Base-by-base conservation (phyloP, 1,140 invertebrate genomes). In the Drosophila kanapiae region DNA sequence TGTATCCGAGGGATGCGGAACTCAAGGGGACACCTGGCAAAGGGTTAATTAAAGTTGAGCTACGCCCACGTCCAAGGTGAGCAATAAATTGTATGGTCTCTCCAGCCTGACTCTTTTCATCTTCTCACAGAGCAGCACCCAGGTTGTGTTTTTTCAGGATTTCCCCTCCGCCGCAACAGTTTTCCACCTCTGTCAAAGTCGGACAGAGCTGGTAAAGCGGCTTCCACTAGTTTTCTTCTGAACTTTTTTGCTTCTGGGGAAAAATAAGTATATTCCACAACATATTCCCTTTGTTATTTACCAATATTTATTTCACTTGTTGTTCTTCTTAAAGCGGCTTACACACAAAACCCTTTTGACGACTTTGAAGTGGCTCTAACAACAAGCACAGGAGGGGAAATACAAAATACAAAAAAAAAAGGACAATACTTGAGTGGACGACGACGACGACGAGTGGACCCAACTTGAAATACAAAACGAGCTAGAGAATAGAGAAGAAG, bases 21-120 rank as follows among this genome's bases (percentile, higher is more conserved):
- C 37, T 16, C 16, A 42, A 5, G 37, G 18, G 47, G 56, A 59
- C 56, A 51, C 57, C 31, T 35, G 54, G 43, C 35, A 69, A 77
- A 77, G 75, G 75, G 75, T 77, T 77, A 77, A 77, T 77, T 77
- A 77, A 77, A 77, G 62, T 77, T 60, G 74, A 77, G 74, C 49
- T 31, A 40, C 74, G 63, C 75, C 75, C 62, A 60, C 74, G 49
- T 49, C 35, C 63, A 68, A 77, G 75, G 75, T 77, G 48, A 40
- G 74, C 75, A 77, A 77, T 77, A 77, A 77, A 77, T 77, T 77
- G 57, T 77, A 77, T 69, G 75, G 75, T 49, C 42, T 61, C 75
- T 49, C 54, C 63, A 10, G 18, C 31, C 11, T 9, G 8, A 40
- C 45, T 13, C 51, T 45, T 40, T 57, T 49, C 40, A 27, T 59